Percentiles rank a stretch among this genome's conserved stretches.
Evolutionary conservation across 2,888 invertebrate species (phyloP).

Genomic region (Platycnemis pennipes): DNA sequence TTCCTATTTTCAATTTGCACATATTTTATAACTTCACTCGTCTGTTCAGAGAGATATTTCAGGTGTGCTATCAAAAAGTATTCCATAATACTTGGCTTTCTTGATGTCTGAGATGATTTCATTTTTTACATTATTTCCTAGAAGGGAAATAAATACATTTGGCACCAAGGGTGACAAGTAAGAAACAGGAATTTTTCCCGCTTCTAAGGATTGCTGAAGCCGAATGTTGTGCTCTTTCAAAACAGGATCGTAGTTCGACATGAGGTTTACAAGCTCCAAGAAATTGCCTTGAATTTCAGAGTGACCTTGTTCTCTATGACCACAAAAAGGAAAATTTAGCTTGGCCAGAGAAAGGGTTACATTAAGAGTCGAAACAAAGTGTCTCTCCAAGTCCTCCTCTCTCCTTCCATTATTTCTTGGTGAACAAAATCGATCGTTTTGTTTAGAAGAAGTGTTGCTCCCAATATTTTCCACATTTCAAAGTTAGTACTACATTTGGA

Average conservation of each 20-base stretch:
- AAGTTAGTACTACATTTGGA: conserved; percentile 68
- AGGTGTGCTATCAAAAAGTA: conserved; percentile 73
- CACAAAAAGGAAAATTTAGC: no score
- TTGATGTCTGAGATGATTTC: conserved; percentile 72
- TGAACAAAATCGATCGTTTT: conserved; percentile 1
- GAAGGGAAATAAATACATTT: conserved; percentile 73
- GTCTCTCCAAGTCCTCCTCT: neutral
- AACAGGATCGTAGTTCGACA: conserved; percentile 9
- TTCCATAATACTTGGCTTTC: conserved; percentile 72
- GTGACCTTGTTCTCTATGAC: conserved; percentile 69
- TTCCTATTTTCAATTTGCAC: conserved; percentile 72
- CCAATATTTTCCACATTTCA: conserved; percentile 71
- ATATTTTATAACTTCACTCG: conserved; percentile 72
- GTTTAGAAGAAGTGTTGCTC: conserved; percentile 69
- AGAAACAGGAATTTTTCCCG: conserved; percentile 70
- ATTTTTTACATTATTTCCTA: conserved; percentile 71
- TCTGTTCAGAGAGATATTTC: conserved; percentile 72
- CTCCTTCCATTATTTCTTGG: conserved; percentile 66
- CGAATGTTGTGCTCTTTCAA: conserved; percentile 53
- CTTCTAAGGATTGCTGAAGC: conserved; percentile 41
- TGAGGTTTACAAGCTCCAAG: neutral
- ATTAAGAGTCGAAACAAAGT: neutral
- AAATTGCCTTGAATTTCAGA: conserved; percentile 70
- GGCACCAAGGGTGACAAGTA: conserved; percentile 73
- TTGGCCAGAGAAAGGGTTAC: neutral